phyloP scores from a whole-genome alignment of 2,113 vertebrate genomes.

The Rousettus leschenaultii region DNA sequence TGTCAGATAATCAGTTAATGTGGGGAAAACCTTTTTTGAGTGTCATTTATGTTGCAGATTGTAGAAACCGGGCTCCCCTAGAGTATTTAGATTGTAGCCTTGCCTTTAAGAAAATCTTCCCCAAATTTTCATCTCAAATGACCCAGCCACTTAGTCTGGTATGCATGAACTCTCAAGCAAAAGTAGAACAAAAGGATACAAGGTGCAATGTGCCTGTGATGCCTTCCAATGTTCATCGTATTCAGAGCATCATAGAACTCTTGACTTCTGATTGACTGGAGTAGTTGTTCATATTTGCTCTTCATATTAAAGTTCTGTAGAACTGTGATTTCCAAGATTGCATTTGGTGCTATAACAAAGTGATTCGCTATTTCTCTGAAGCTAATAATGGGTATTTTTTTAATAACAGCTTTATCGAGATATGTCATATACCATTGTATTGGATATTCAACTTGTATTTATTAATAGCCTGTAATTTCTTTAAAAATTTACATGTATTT shows the following conservation, averaged over 20 bases:
- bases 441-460: neutral
- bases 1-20: neutral
- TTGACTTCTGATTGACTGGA: neutral
- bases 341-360: neutral
- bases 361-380: neutral
- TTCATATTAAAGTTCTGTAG: neutral
- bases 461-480: neutral
- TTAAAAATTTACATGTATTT: neutral
- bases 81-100: neutral
- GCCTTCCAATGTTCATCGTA: neutral
- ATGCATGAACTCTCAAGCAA: neutral
- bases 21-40: neutral
- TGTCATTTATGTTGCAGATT: neutral
- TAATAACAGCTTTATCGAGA: neutral
- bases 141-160: neutral
- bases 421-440: neutral
- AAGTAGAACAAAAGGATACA: neutral
- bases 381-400: neutral
- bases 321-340: neutral
- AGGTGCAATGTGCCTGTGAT: fast-evolving
- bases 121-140: neutral
- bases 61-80: neutral
- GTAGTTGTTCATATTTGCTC: neutral
- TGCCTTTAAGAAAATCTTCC: neutral
- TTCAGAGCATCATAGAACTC: neutral